phyloP scores from a whole-genome alignment of 2,888 invertebrate genomes.

The Abrostola triplasia region DNA sequence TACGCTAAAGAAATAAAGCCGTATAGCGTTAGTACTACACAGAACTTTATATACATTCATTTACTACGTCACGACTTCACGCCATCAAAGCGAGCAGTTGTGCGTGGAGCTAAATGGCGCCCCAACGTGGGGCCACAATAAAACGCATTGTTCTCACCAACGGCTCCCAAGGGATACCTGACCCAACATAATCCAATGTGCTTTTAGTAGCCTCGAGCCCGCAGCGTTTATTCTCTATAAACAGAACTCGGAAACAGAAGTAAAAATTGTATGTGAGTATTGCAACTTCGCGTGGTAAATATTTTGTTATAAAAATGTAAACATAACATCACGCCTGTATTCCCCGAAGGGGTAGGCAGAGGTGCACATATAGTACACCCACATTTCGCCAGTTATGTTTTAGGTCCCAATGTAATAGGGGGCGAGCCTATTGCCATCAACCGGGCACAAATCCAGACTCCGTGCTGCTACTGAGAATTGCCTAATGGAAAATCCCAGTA shows the following conservation, averaged over 20 bases:
- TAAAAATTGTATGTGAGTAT: constrained; percentile 19
- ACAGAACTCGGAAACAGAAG: constrained; percentile 16
- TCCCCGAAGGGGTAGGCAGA: too few species aligned
- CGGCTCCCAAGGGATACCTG: constrained; percentile 47
- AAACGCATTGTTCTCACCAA: constrained; percentile 44
- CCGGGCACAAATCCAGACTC: too few species aligned
- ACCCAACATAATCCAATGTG: constrained; percentile 52
- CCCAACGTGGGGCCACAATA: constrained; percentile 42
- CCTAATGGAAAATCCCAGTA: too few species aligned
- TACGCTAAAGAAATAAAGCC: constrained; percentile 17
- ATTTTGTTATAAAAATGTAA: not conserved
- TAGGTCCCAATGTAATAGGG: too few species aligned
- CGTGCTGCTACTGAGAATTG: too few species aligned
- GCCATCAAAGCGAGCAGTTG: constrained; percentile 28
- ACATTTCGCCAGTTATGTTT: too few species aligned
- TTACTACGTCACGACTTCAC: constrained; percentile 33
- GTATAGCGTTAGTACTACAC: constrained; percentile 13
- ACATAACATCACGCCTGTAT: too few species aligned
- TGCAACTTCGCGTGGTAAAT: constrained; percentile 1
- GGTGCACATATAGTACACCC: too few species aligned
- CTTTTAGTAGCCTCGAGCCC: constrained; percentile 39
- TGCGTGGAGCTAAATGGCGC: constrained; percentile 41
- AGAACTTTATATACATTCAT: constrained; percentile 18
- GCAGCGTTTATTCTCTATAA: constrained; percentile 15
- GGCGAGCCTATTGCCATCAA: too few species aligned